Conservation (phyloP, 2,888 invertebrate species). For the Microctonus hyperodae region DNA sequence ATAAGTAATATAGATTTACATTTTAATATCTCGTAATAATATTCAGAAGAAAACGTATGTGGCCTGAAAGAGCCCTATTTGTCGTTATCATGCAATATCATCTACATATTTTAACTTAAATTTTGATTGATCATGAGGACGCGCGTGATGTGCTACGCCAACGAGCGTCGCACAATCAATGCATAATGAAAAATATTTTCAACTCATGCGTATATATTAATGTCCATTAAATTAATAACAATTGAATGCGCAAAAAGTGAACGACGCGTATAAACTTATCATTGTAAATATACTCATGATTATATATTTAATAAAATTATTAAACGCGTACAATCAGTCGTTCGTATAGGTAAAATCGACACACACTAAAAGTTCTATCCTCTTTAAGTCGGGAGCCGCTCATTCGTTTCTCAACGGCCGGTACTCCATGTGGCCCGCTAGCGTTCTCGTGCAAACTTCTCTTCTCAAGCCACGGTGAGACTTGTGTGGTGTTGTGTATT, state of each 20-base stretch:
- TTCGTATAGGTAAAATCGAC: neutral
- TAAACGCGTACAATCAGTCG: neutral
- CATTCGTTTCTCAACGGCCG: constrained; percentile 32
- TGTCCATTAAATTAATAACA: neutral
- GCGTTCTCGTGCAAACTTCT: constrained; percentile 30
- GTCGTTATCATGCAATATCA: constrained; percentile 8
- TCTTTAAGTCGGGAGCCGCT: constrained; percentile 43
- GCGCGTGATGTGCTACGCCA: neutral
- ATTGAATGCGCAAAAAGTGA: neutral
- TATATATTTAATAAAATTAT: neutral
- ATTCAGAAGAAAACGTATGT: constrained; percentile 20
- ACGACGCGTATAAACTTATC: neutral
- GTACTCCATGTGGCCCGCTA: constrained; percentile 25
- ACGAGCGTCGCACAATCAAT: neutral
- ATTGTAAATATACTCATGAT: neutral
- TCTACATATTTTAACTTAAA: constrained; percentile 5
- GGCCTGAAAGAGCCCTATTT: neutral
- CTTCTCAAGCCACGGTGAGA: constrained; percentile 4
- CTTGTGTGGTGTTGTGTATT: neutral
- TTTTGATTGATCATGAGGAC: constrained; percentile 27
- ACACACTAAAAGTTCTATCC: constrained; percentile 36
- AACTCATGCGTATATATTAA: neutral
- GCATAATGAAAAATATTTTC: neutral
- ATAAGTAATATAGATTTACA: constrained; percentile 13
- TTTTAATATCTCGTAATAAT: constrained; percentile 11